A percentile compares a stretch with the other conserved stretches of the same genome.
Conservation (phyloP, 1,140 invertebrate genomes). For the Plutomurus gul region DNA sequence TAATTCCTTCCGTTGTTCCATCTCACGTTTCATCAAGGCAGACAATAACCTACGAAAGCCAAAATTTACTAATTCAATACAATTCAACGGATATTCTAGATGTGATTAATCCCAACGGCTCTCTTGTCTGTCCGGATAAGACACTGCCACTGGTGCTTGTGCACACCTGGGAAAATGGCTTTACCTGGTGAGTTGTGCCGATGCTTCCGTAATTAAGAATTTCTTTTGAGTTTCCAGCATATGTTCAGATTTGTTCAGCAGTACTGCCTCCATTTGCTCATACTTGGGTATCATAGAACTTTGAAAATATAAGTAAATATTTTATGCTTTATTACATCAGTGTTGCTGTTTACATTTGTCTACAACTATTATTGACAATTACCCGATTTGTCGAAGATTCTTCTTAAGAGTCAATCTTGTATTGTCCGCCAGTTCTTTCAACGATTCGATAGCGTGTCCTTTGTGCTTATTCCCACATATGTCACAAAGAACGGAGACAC, state of each 20-base stretch:
- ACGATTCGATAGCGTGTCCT: background rate
- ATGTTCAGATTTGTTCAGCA: background rate
- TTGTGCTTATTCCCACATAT: background rate
- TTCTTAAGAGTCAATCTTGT: background rate
- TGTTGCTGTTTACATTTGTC: background rate
- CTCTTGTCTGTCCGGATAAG: too few relatives aligned
- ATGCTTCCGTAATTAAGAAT: background rate
- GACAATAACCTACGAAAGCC: background rate
- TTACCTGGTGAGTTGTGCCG: background rate
- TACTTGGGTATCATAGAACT: background rate
- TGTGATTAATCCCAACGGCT: too few relatives aligned
- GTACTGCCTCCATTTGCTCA: background rate
- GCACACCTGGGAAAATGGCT: background rate
- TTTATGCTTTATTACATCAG: background rate
- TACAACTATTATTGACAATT: background rate
- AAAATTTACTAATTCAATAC: background rate
- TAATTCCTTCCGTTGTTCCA: background rate
- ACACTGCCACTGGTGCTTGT: too few relatives aligned
- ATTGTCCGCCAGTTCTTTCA: background rate
- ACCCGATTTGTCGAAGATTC: background rate
- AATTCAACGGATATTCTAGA: background rate
- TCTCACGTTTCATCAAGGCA: slow-evolving; percentile 7
- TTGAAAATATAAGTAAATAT: background rate
- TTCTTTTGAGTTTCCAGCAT: background rate
- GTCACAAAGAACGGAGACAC: background rate